phyloP scores from a whole-genome alignment of 2,888 invertebrate genomes.

The Coenonympha arcania region DNA sequence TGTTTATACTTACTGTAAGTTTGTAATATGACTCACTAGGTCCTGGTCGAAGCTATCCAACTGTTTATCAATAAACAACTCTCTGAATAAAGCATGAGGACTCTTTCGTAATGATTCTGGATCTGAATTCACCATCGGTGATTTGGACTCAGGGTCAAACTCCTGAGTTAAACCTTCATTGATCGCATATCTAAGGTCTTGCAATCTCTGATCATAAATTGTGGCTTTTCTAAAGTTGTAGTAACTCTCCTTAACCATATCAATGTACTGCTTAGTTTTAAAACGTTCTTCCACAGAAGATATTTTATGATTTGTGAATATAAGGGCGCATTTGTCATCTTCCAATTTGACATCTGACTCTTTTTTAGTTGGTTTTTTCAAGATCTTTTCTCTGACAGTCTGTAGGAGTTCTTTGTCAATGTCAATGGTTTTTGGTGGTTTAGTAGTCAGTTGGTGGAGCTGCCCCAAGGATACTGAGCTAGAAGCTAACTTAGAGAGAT shows the following conservation, averaged over 20 bases:
- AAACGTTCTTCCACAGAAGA: conserved; percentile 49
- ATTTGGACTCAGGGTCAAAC: conserved; percentile 40
- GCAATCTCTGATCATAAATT: conserved; percentile 61
- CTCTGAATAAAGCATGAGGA: conserved; percentile 64
- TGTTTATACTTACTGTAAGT: conserved; percentile 60
- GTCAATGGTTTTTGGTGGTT: conserved; percentile 41
- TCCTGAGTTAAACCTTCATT: conserved; percentile 65
- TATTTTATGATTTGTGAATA: conserved; percentile 55
- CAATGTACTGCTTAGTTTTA: conserved; percentile 52
- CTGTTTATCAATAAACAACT: conserved; percentile 59
- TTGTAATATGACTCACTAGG: conserved; percentile 54
- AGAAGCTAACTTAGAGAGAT: conserved; percentile 78
- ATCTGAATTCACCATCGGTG: conserved; percentile 27
- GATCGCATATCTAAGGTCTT: conserved; percentile 64
- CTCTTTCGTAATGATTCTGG: conserved; percentile 43
- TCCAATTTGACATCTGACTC: conserved; percentile 42
- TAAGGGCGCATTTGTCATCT: conserved; percentile 63
- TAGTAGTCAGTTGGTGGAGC: conserved; percentile 71
- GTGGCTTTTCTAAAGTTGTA: conserved; percentile 67
- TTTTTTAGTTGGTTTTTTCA: conserved; percentile 49
- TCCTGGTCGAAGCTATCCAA: conserved; percentile 63
- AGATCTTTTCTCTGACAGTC: conserved; percentile 59
- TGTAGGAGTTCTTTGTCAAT: conserved; percentile 61
- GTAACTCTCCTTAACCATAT: conserved; percentile 65
- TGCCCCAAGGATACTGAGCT: conserved; percentile 74